Base-by-base conservation (phyloP, 2,888 invertebrate species). In the Tipula helvola region DNA sequence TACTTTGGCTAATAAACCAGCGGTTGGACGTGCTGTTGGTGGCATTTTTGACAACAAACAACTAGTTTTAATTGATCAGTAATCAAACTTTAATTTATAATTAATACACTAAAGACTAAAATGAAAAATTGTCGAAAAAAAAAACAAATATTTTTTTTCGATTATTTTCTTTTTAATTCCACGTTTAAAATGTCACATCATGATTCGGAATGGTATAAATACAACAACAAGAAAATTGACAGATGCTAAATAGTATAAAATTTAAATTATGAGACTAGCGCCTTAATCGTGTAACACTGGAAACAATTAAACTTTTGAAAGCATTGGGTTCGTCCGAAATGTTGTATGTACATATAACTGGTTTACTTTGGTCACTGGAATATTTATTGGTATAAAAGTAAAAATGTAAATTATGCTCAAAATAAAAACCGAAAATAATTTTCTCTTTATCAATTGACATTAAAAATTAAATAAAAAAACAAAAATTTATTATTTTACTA, bases 1-100 rank as follows among this genome's bases (percentile, higher is more conserved):
- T 86, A 98, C 96, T 90, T 96, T 94, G 88, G 97, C 97, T 90
- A 97, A 91, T 89, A 97, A 93, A 89, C 96, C 95, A 90, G 95
- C 95, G 89, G 93, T 93, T 88, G 92, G 93, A 90, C 93, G 92
- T 89, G 93, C 91, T 89, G 93, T 92, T 87, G 93, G 93, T 88
- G 94, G 92, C 94, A 95, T 95, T 91, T 91, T 93, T 91, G 4
- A 18, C 18, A 42, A 39, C 0, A 39, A 39, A 39, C 39, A 39
- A 85, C 39, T 85, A 44, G 18, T 12, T 18, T 85, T 85, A 44
- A 12, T 18, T 16, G 18, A 28, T 7, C 1, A 44, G 18, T 28
- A 71, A 8, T 71, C 71, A 3, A 71, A 12, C 13, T 10, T 84
- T 84, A 5, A 36, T 16, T 84, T 84, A 39, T 39, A 39, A 84